Base-by-base conservation (phyloP, 1,140 invertebrate species). In the Diorhabda carinulata region DNA sequence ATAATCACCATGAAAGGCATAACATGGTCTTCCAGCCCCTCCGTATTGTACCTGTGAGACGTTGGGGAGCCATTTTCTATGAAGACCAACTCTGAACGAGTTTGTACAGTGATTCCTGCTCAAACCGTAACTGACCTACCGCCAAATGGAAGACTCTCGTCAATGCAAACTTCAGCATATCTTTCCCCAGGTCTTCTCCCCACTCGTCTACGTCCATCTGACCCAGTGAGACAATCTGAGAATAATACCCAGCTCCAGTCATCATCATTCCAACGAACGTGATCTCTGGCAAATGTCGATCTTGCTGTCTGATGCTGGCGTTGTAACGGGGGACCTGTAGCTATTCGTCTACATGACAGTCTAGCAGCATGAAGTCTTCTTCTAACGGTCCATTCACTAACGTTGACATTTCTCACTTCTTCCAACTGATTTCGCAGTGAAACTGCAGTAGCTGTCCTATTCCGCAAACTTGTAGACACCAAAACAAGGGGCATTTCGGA, bases 131-230 rank as follows among this genome's bases (percentile, higher is more conserved):
- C 42, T 43, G 61, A 43, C 6, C 61, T 4, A 43, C 43, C 61
- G 25, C 43, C 6, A 43, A 64, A 43, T 64, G 42, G 61, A 64
- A 42, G 42, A 43, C 42, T 10, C 61, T 64, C 61, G 8, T 3
- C 61, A 43, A 64, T 44, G 44, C 61, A 64, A n/a, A 40, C 61
- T 52, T 42, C 3, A 45, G 61, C 61, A 44, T 47, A 64, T 64
- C 61, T 64, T 40, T 64, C 61, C 6, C 61, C 45, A 3, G 61
- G 61, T 3, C 41, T 4, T 64, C 61, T 44, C 41, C 61, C n/a
- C 43, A 43, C 41, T 43, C 61, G 3, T 45, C 7, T 8, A 64
- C 43, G 42, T 44, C 43, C 25, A 43, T 64, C 4, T 52, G 8
- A 64, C 7, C 7, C 8, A 3, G 61, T 8, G 41, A 25, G 59